A percentile compares a stretch with the other conserved stretches of the same genome.
Evolutionary conservation across 2,113 vertebrate genomes (phyloP).

Genomic region (Hiodon tergisus): DNA sequence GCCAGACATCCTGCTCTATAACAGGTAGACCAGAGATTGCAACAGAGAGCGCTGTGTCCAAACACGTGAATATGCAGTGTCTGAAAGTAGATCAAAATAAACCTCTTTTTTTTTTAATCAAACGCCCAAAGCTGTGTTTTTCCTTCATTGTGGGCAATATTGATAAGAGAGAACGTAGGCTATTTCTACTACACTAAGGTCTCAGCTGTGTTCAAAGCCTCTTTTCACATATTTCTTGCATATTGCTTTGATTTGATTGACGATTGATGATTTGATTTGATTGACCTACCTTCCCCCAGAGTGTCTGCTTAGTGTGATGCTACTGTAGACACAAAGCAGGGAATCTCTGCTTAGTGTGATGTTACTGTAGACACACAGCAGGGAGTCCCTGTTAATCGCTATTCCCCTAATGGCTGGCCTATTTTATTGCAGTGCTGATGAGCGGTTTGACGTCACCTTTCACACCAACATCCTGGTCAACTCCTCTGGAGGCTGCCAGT

Average conservation of each 20-base stretch:
- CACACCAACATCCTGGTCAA: conserved; percentile 89
- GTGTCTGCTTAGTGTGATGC: no score
- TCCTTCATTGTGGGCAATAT: neutral
- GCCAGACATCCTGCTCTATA: conserved; percentile 83
- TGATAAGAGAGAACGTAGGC: neutral
- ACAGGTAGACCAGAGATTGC: conserved; percentile 62
- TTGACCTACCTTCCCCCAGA: no score
- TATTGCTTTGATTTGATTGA: no score
- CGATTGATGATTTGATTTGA: no score
- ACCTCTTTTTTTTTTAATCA: neutral
- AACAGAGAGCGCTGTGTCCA: no score
- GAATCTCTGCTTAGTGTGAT: no score
- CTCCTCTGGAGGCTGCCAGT: conserved; percentile 81
- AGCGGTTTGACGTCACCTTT: conserved; percentile 86
- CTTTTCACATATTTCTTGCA: conserved; percentile 4
- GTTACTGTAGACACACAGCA: no score
- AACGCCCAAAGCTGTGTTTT: neutral
- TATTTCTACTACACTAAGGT: neutral
- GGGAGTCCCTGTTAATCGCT: no score
- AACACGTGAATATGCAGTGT: no score
- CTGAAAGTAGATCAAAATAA: neutral
- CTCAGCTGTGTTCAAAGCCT: neutral
- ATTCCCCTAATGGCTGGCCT: no score
- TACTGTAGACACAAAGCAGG: no score
- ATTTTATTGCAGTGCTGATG: conserved; percentile 70